Conservation (phyloP, 2,888 invertebrate genomes). For the Anthophora plumipes region DNA sequence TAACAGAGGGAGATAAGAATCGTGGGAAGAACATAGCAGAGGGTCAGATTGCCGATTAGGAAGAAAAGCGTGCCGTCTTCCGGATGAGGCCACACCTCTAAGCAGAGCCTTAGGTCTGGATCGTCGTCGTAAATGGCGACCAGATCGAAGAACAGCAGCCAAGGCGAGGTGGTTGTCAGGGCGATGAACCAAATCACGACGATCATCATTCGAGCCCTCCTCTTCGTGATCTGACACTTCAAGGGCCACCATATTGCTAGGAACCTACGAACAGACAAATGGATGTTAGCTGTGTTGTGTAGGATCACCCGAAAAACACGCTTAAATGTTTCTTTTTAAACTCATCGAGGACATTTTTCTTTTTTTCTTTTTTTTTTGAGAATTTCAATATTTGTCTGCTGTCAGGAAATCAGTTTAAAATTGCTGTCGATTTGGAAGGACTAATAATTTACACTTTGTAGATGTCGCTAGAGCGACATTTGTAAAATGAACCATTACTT, state of each 20-base stretch:
- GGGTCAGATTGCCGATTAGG: slow-evolving; percentile 93
- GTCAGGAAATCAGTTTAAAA: too few species aligned
- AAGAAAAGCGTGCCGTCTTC: slow-evolving; percentile 94
- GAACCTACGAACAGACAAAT: slow-evolving; percentile 89
- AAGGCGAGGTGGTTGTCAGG: slow-evolving; percentile 93
- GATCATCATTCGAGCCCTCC: slow-evolving; percentile 94
- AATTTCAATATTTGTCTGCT: too few species aligned
- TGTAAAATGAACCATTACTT: too few species aligned
- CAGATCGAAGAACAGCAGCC: slow-evolving; percentile 95
- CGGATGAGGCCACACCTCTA: slow-evolving; percentile 94
- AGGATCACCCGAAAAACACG: too few species aligned
- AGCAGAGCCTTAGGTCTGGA: slow-evolving; percentile 91
- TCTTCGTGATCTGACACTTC: slow-evolving; percentile 95
- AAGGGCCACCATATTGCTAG: slow-evolving; percentile 98
- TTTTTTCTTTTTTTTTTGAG: too few species aligned
- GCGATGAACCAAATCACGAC: slow-evolving; percentile 96
- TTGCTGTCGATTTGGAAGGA: too few species aligned
- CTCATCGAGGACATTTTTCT: too few species aligned
- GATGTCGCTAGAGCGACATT: too few species aligned
- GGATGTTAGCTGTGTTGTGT: neutral
- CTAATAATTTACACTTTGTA: too few species aligned
- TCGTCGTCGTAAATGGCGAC: slow-evolving; percentile 90
- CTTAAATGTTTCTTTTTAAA: too few species aligned
- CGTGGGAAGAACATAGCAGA: slow-evolving; percentile 96
- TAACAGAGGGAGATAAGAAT: slow-evolving; percentile 96